Conservation (phyloP, 2,888 invertebrate species). For the Drosophila nigricruria region DNA sequence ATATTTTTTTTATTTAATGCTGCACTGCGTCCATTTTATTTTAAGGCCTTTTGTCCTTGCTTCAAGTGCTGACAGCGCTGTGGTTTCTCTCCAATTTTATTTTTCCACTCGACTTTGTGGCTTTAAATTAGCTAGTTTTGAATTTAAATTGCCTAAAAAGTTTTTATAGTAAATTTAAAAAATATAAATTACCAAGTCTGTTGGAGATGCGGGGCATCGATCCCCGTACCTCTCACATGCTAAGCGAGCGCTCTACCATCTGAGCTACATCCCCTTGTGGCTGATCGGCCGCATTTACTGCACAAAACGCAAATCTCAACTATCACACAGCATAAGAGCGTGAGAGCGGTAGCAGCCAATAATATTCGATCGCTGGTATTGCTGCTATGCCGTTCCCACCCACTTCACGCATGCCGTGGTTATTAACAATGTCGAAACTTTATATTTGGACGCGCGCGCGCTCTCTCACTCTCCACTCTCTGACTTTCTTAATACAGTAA, state of each 20-base stretch:
- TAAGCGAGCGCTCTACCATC: conserved; percentile 85
- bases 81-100: conserved; percentile 21
- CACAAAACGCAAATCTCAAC: conserved; percentile 26
- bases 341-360: conserved; percentile 9
- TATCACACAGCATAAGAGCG: background rate
- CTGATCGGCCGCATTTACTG: background rate
- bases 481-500: conserved; percentile 5
- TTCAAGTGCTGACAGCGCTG: conserved; percentile 56
- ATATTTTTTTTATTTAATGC: conserved; percentile 50
- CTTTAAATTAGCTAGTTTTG: conserved; percentile 37
- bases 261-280: conserved; percentile 83
- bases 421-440: conserved; percentile 46
- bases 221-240: conserved; percentile 85
- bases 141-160: background rate
- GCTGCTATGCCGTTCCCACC: conserved; percentile 26
- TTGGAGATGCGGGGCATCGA: conserved; percentile 84
- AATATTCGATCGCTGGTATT: conserved; percentile 23
- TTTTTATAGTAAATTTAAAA: background rate
- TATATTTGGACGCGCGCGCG: conserved; percentile 38
- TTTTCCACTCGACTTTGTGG: conserved; percentile 6
- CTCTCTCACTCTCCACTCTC: conserved; percentile 11
- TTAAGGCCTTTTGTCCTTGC: conserved; percentile 73
- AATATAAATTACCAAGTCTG: conserved; percentile 4
- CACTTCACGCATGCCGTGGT: conserved; percentile 18
- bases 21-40: conserved; percentile 74